Conservation (phyloP, 2,113 vertebrate species). For the Sylvietta virens region DNA sequence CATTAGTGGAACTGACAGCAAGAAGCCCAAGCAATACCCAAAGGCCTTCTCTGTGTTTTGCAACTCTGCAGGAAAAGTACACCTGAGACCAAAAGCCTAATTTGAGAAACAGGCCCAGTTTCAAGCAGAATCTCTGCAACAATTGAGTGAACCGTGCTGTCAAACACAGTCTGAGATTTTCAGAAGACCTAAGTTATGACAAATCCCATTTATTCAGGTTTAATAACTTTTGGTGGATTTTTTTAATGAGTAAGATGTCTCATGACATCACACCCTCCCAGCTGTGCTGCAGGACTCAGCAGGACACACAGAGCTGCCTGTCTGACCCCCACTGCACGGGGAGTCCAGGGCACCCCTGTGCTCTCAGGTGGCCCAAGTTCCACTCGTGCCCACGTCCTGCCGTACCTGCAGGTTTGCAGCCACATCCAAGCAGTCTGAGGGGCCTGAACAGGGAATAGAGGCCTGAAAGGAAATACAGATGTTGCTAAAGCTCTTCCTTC, state of each 20-base stretch:
- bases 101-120: background rate
- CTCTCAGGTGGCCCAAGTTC: background rate
- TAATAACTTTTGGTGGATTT: background rate
- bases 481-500: background rate
- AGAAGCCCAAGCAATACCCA: background rate
- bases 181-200: background rate
- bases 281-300: background rate
- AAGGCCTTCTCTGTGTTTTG: background rate
- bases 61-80: background rate
- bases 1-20: background rate
- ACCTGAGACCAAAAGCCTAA: background rate
- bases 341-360: background rate
- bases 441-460: background rate
- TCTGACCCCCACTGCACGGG: rapidly evolving
- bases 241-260: background rate
- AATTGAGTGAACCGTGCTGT: background rate
- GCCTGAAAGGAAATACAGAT: background rate
- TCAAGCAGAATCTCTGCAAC: background rate
- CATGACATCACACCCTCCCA: background rate
- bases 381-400: background rate
- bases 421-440: background rate
- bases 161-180: background rate
- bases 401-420: background rate
- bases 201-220: background rate
- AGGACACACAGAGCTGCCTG: background rate